Percentiles rank a stretch among this genome's conserved stretches.
phyloP scores from a whole-genome alignment of 2,888 invertebrate species.

The Acleris laterana region DNA sequence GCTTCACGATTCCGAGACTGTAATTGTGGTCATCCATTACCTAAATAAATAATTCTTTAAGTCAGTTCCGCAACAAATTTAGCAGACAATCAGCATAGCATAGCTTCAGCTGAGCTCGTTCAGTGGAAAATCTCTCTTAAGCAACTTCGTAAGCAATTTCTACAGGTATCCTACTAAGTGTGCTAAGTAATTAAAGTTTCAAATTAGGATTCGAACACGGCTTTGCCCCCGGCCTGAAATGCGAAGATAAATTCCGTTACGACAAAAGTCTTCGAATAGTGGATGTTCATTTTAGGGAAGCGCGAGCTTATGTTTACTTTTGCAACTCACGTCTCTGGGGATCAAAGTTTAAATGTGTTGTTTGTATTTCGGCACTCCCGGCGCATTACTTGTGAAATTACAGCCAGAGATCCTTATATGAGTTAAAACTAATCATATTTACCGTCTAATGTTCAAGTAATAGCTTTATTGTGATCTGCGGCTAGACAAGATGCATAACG shows the following conservation, averaged over 20 bases:
- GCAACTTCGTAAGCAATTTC: constrained; percentile 12
- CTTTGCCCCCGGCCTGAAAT: constrained; percentile 23
- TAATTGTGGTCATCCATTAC: too few relatives aligned
- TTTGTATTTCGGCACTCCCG: constrained; percentile 39
- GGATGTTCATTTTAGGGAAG: constrained; percentile 37
- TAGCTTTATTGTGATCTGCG: too few relatives aligned
- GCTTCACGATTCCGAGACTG: too few relatives aligned
- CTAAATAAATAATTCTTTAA: too few relatives aligned
- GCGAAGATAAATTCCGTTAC: constrained; percentile 26
- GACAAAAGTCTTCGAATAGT: constrained; percentile 28
- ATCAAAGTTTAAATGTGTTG: constrained; percentile 42
- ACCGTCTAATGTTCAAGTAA: too few relatives aligned
- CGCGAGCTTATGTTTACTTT: constrained; percentile 42
- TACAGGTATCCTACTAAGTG: constrained; percentile 12
- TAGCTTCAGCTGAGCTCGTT: background rate
- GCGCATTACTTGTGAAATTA: constrained; percentile 27
- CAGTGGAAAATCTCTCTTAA: background rate
- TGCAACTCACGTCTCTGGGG: constrained; percentile 43
- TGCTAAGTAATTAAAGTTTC: constrained; percentile 26
- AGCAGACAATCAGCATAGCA: background rate
- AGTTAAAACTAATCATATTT: too few relatives aligned
- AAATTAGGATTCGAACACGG: constrained; percentile 8
- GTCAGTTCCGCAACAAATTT: background rate
- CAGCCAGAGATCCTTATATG: too few relatives aligned
- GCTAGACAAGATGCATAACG: too few relatives aligned